Evolutionary conservation across 2,888 invertebrate genomes (phyloP).

Genomic region (Napeogenes inachia): DNA sequence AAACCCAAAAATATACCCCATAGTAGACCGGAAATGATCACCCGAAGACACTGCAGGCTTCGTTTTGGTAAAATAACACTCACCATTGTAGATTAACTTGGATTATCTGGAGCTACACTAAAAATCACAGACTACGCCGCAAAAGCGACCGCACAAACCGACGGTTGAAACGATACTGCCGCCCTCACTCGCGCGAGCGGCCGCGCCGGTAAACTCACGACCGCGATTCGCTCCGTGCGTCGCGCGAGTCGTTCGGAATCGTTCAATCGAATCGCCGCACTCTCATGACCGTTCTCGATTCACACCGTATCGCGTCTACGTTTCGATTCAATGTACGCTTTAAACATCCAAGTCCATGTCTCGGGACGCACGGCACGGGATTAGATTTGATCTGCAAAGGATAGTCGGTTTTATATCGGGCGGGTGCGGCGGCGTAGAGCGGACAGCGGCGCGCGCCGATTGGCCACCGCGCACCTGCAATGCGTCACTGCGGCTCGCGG

Average conservation of each 20-base stretch:
- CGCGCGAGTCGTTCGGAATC: conserved; percentile 69
- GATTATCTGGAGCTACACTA: conserved; percentile 79
- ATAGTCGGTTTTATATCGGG: conserved; percentile 81
- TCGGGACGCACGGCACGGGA: conserved; percentile 73
- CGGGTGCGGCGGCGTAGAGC: conserved; percentile 86
- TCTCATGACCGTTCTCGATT: conserved; percentile 66
- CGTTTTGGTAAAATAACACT: conserved; percentile 70
- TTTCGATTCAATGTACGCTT: conserved; percentile 43
- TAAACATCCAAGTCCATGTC: conserved; percentile 72
- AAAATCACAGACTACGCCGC: conserved; percentile 78
- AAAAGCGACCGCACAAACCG: conserved; percentile 76
- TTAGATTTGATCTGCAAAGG: conserved; percentile 80
- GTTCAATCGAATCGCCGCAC: conserved; percentile 66
- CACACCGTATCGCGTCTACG: conserved; percentile 49
- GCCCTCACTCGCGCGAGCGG: conserved; percentile 76
- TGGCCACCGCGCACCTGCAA: conserved; percentile 91
- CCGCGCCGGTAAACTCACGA: conserved; percentile 68
- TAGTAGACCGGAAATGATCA: conserved; percentile 45
- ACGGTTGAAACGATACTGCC: conserved; percentile 78
- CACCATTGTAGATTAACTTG: conserved; percentile 79
- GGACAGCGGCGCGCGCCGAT: conserved; percentile 84
- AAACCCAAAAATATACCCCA: conserved; percentile 67
- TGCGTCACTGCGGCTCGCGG: conserved; percentile 82
- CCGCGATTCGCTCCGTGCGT: conserved; percentile 67
- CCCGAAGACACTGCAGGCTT: conserved; percentile 61